These are phyloP conservation scores for Hyaena hyaena DNA, from an alignment of 2,113 vertebrate genomes.

Conservation along the genomic window DNA sequence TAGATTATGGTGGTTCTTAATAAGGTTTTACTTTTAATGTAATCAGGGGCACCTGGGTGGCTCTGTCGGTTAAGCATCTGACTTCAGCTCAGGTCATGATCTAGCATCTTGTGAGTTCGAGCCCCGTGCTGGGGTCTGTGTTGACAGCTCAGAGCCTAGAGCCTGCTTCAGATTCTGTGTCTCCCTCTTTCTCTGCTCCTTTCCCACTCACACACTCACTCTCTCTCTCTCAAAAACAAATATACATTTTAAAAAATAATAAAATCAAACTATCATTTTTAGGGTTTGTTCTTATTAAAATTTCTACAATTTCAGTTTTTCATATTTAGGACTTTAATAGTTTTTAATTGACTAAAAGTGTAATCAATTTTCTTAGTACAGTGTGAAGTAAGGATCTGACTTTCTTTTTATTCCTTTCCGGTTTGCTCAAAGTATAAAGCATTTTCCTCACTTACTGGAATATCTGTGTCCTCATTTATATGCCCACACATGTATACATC, in stretches of 20 bases:
- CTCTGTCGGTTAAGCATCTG: too few relatives aligned
- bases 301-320: neutral
- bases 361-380: neutral
- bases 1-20: neutral
- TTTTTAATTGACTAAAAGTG: neutral
- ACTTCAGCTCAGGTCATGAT: too few relatives aligned
- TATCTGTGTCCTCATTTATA: neutral
- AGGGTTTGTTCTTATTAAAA: neutral
- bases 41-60: neutral
- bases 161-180: too few relatives aligned
- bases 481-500: accelerated
- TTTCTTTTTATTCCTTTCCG: neutral
- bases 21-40: neutral
- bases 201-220: too few relatives aligned
- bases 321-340: neutral
- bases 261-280: neutral
- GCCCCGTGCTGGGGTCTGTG: too few relatives aligned
- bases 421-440: neutral
- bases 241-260: too few relatives aligned
- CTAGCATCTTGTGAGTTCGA: too few relatives aligned
- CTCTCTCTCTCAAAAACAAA: too few relatives aligned
- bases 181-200: too few relatives aligned
- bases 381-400: neutral
- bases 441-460: neutral
- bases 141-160: too few relatives aligned